Conservation (phyloP, 2,888 invertebrate species). For the Chloroclysta siterata region DNA sequence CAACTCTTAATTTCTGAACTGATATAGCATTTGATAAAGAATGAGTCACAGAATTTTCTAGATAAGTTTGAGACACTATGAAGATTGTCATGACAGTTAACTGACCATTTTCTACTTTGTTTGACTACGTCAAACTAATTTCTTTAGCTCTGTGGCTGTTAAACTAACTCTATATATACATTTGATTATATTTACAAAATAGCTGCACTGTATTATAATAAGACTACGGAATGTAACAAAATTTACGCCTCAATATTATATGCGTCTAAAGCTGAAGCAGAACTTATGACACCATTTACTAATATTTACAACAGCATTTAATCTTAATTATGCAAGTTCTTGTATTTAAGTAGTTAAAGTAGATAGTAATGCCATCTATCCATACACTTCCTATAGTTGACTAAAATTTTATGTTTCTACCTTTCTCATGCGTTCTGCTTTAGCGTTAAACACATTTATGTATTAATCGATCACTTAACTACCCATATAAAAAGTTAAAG, state of each 20-base stretch:
- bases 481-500: slow-evolving; percentile 27
- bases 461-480: slow-evolving; percentile 29
- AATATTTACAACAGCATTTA: slow-evolving; percentile 18
- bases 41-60: slow-evolving; percentile 1
- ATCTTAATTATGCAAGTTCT: neutral
- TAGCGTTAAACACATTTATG: slow-evolving; percentile 31
- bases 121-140: slow-evolving; percentile 55
- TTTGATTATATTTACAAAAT: slow-evolving; percentile 74
- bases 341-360: slow-evolving; percentile 13
- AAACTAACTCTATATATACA: slow-evolving; percentile 72
- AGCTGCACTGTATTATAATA: slow-evolving; percentile 64
- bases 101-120: slow-evolving; percentile 40
- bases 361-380: slow-evolving; percentile 1
- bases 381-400: slow-evolving; percentile 1
- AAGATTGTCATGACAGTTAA: slow-evolving; percentile 33
- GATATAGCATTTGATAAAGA: neutral
- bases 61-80: slow-evolving; percentile 26
- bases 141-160: slow-evolving; percentile 50
- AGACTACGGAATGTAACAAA: slow-evolving; percentile 75
- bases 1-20: neutral
- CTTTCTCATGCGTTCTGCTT: slow-evolving; percentile 30
- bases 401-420: neutral
- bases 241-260: slow-evolving; percentile 50
- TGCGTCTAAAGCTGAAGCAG: slow-evolving; percentile 61
- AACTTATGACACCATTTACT: slow-evolving; percentile 26